Evolutionary conservation across 1,140 invertebrate genomes (phyloP), one percentile per base, ranked within the genome.

Genomic region (Laodelphax striatellus): DNA sequence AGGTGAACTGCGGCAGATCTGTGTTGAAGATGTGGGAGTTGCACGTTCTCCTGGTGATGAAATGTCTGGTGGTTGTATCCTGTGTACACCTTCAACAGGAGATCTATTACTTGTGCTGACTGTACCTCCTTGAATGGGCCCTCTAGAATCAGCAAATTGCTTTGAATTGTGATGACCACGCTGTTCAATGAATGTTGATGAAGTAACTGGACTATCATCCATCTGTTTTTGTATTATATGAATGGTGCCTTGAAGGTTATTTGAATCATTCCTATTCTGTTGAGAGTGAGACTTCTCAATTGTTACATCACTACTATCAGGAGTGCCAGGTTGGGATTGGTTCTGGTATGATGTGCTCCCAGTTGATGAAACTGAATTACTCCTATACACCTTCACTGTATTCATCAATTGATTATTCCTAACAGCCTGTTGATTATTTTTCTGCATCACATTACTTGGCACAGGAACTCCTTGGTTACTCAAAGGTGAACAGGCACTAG

Each of bases 71-170:
- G 58, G 58, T 43, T 46, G 58, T 13, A 60, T 24, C 52, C 58
- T 54, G 24, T 31, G 14, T 6, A 58, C 57, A 4, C 38, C 55
- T 41, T 62, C 63, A 11, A 57, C 60, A 21, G 66, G 66, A 54
- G 65, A 66, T 44, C 84, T 82, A 64, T 86, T 83, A 70, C 85
- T 87, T 1, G 86, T 87, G 65, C 84, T 86, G 5, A 88, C 82
- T 9, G 85, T 81, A 1, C 83, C 85, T 14, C 84, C 85, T 72
- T 87, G 85, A 61, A 87, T 87, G 0, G 84, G 86, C 62, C 82
- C 75, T 13, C 86, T 76, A 43, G 77, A 69, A 58, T 71, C 69
- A 62, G 74, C 64, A 52, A 86, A 77, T 43, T 76, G 68, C 53
- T 70, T 69, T 62, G 75, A 65, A 50, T 16, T 46, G 19, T n/a